A percentile compares a stretch with the other conserved stretches of the same genome.
Conservation (phyloP, 2,797 vertebrate genomes). For the Microctenopoma stevenorrisi region DNA sequence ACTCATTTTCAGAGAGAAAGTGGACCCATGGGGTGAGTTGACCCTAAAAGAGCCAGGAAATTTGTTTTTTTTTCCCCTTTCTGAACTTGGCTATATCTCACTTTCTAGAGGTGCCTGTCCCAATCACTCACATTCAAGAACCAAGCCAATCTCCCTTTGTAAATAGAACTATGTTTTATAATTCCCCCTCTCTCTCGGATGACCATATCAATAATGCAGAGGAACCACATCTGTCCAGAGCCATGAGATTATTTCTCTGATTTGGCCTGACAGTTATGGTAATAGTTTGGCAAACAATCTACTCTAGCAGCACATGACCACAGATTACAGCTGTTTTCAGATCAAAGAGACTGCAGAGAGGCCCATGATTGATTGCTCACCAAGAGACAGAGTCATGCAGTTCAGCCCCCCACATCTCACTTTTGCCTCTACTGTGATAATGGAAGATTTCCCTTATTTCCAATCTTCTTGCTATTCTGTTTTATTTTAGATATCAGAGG, state of each 20-base stretch:
- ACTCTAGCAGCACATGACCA: slow-evolving; percentile 92
- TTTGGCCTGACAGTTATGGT: slow-evolving; percentile 99
- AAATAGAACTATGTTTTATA: slow-evolving; percentile 99
- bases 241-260: slow-evolving; percentile 99
- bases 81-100: slow-evolving; percentile 95
- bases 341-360: slow-evolving; percentile 88
- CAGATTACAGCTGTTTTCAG: slow-evolving; percentile 98
- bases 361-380: slow-evolving; percentile 91
- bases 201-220: slow-evolving; percentile 99
- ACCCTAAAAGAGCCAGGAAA: slow-evolving; percentile 92
- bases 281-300: slow-evolving; percentile 99
- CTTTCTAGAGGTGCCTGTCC: slow-evolving; percentile 96
- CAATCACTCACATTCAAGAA: slow-evolving; percentile 94
- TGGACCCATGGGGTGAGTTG: slow-evolving; percentile 86
- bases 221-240: slow-evolving; percentile 93
- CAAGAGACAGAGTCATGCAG: slow-evolving; percentile 86
- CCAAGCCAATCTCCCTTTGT: slow-evolving; percentile 99
- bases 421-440: slow-evolving; percentile 84
- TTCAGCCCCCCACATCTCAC: slow-evolving; percentile 84
- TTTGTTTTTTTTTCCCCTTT: slow-evolving; percentile 78
- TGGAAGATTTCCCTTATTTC: slow-evolving; percentile 74
- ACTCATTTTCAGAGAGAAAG: slow-evolving; percentile 85
- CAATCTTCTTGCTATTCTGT: slow-evolving; percentile 67
- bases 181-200: slow-evolving; percentile 92
- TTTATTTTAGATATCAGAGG: slow-evolving; percentile 51